These are phyloP conservation scores for Periparus ater DNA, from an alignment of 2,797 vertebrate species.

Conservation along the genomic window DNA sequence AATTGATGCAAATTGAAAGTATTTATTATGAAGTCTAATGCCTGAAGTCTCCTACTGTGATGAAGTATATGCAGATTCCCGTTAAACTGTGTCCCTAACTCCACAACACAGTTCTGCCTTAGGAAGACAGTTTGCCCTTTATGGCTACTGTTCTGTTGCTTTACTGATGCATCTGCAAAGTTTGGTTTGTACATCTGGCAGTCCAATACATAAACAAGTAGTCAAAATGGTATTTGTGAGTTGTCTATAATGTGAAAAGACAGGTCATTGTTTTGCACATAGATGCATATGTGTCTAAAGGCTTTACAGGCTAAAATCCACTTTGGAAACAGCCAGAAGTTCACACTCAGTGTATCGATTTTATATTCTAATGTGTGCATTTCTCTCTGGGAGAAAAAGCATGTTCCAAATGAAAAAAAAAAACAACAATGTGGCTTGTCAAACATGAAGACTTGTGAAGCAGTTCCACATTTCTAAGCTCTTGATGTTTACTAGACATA, in stretches of 20 bases:
- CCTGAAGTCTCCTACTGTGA: background rate
- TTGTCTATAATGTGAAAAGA: background rate
- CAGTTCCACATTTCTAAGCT: background rate
- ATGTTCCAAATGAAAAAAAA: background rate
- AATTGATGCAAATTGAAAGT: background rate
- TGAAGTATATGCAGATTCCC: background rate
- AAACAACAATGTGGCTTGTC: background rate
- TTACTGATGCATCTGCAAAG: background rate
- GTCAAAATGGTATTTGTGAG: background rate
- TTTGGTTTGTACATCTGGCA: background rate
- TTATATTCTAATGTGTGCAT: background rate
- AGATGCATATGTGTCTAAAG: background rate
- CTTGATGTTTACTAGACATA: background rate
- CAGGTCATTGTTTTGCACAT: background rate
- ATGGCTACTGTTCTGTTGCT: background rate
- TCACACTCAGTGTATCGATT: background rate
- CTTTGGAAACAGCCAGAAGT: background rate
- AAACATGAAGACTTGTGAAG: background rate
- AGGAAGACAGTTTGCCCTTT: background rate
- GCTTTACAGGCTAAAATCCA: background rate
- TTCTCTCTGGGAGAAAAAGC: background rate
- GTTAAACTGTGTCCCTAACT: background rate
- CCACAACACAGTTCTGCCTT: background rate
- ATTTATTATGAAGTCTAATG: background rate
- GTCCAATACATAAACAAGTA: background rate